Percentiles rank a stretch among this genome's conserved stretches.
Evolutionary conservation across 2,113 vertebrate species (phyloP).

Genomic region (Pelusios castaneus): DNA sequence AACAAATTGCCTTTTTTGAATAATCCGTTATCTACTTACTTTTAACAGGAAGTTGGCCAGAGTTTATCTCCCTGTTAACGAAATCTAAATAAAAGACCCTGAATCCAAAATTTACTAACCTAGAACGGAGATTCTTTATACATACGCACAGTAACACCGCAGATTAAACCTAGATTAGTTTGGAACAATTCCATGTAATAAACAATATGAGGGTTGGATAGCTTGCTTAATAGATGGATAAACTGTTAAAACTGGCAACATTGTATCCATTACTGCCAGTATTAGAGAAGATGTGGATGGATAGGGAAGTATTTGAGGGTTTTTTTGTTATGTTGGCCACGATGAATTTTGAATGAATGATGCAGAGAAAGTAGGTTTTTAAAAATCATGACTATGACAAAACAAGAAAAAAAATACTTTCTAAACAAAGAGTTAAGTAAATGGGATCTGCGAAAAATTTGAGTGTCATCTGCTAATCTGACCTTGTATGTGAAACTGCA

Average conservation of each 20-base stretch:
- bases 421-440: neutral
- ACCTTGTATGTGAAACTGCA: neutral
- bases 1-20: neutral
- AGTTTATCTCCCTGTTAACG: neutral
- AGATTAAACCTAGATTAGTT: neutral
- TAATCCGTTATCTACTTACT: neutral
- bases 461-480: neutral
- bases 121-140: neutral
- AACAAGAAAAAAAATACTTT: neutral
- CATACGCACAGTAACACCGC: neutral
- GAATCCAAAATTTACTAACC: too few species aligned
- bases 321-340: too few species aligned
- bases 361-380: neutral
- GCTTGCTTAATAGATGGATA: fast-evolving
- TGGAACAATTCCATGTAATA: too few species aligned
- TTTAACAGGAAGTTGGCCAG: neutral
- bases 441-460: neutral
- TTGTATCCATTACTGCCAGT: neutral
- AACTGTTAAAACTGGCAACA: neutral
- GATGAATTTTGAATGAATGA: neutral
- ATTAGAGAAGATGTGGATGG: neutral
- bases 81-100: too few species aligned
- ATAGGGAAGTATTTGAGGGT: neutral
- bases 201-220: neutral
- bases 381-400: neutral